Evolutionary conservation across 1,140 invertebrate genomes (phyloP).

Genomic region (Drosophila eugracilis): DNA sequence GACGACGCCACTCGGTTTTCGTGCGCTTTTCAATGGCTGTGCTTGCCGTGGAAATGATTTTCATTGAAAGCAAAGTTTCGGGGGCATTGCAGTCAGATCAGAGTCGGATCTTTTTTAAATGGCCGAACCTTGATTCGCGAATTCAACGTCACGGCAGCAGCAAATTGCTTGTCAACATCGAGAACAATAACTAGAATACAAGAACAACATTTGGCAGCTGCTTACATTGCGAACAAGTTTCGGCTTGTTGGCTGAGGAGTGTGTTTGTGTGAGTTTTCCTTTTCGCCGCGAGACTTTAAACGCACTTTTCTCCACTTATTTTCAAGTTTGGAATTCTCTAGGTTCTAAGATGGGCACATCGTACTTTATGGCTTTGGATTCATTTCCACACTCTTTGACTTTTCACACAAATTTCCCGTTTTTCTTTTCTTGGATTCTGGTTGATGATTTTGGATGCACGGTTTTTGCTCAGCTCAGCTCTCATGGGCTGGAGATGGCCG

Average conservation of each 20-base stretch:
- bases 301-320: constrained; percentile 25
- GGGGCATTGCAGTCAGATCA: constrained; percentile 24
- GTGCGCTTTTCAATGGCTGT: constrained; percentile 43
- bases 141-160: constrained; percentile 41
- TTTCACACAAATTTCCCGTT: not conserved
- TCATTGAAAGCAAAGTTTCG: constrained; percentile 36
- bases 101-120: constrained; percentile 27
- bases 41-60: constrained; percentile 48
- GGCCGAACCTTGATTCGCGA: constrained; percentile 10
- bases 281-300: constrained; percentile 8
- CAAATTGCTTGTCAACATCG: constrained; percentile 61
- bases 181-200: constrained; percentile 8
- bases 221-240: constrained; percentile 40
- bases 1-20: constrained; percentile 27
- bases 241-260: not conserved
- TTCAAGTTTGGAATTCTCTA: constrained; percentile 19
- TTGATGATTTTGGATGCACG: constrained; percentile 6
- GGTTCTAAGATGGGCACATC: not conserved
- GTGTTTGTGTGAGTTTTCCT: no score
- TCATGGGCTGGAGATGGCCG: no score
- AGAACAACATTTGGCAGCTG: constrained; percentile 27
- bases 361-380: constrained; percentile 5
- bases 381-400: not conserved
- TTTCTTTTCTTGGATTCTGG: not conserved
- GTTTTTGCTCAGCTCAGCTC: no score